Evolutionary conservation across 2,888 invertebrate species (phyloP), one percentile per base, ranked within the genome.

Genomic region (Diploptera punctata): DNA sequence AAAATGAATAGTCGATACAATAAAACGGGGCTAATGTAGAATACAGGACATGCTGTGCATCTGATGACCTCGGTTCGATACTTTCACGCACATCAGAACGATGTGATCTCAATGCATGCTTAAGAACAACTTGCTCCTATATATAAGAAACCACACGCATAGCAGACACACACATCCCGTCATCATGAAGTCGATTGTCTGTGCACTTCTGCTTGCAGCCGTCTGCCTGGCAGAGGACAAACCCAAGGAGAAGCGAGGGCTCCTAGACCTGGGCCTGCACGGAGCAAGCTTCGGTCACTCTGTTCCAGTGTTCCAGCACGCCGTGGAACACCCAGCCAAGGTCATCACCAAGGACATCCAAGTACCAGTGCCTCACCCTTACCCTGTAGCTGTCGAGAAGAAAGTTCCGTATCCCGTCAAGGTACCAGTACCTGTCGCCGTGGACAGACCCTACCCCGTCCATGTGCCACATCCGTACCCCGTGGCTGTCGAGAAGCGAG

Each of bases 391-490:
- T 16, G 70, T 54, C 5, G 81, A 81, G 67, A 82, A 82, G 77
- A 80, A 81, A 73, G 65, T 82, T 19, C 81, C 78, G 18, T 80
- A 81, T 70, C 74, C 77, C 0, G 80, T 57, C 54, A 82, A 82
- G 76, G 82, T 87, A 70, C 87, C 87, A 77, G 91, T 91, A 70
- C 43, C 61, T 9, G 67, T 67, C 7, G 72, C 71, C 31, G 88
- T 89, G 26, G 92, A 62, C 71, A 67, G 71, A 33, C 73, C 69
- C 3, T 73, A 69, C 69, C 73, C 67, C 44, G 69, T 73, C 21
- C 69, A 92, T 80, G 89, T 93, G 75, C 91, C 91, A 38, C 89
- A 89, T 77, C 74, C 74, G 5, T 70, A 70, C 49, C 70, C 74
- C 5, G 74, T 74, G 2, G 75, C 77, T 13, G 78, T 79, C 4